A percentile compares a stretch with the other conserved stretches of the same genome.
phyloP scores from a whole-genome alignment of 2,888 invertebrate species.

The Griposia aprilina region DNA sequence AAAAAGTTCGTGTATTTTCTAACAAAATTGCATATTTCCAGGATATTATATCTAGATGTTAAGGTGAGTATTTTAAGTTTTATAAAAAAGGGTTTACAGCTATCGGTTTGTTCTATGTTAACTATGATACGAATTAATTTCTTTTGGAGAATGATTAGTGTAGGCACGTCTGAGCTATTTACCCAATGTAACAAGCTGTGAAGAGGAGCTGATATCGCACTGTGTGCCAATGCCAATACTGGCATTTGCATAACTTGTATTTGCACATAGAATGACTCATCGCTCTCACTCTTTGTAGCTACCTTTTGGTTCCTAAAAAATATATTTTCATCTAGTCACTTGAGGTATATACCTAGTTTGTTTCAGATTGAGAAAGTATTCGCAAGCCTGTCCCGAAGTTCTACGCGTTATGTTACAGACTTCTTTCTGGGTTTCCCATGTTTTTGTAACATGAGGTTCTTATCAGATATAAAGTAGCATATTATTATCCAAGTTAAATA shows the following conservation, averaged over 20 bases:
- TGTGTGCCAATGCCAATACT: slow-evolving; percentile 34
- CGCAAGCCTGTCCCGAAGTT: neutral
- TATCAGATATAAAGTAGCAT: neutral
- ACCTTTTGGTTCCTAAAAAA: neutral
- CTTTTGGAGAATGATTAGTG: no score
- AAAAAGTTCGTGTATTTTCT: no score
- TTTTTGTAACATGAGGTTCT: neutral
- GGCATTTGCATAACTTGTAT: slow-evolving; percentile 77
- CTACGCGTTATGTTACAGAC: neutral
- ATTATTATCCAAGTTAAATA: neutral
- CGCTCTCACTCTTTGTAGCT: slow-evolving; percentile 34
- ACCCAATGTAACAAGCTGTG: slow-evolving; percentile 6
- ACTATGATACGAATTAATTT: no score
- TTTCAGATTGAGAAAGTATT: neutral
- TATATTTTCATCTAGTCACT: neutral
- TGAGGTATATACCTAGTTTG: neutral
- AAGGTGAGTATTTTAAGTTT: no score
- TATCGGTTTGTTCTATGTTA: no score
- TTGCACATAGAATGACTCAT: slow-evolving; percentile 62
- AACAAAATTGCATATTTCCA: no score
- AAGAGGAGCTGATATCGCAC: slow-evolving; percentile 30
- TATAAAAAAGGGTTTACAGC: no score
- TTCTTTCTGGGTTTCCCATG: neutral
- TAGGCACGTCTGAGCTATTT: no score
- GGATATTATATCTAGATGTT: no score